Evolutionary conservation across 2,113 vertebrate species (phyloP), one percentile per base, ranked within the genome.

Genomic region (Mungos mungo): DNA sequence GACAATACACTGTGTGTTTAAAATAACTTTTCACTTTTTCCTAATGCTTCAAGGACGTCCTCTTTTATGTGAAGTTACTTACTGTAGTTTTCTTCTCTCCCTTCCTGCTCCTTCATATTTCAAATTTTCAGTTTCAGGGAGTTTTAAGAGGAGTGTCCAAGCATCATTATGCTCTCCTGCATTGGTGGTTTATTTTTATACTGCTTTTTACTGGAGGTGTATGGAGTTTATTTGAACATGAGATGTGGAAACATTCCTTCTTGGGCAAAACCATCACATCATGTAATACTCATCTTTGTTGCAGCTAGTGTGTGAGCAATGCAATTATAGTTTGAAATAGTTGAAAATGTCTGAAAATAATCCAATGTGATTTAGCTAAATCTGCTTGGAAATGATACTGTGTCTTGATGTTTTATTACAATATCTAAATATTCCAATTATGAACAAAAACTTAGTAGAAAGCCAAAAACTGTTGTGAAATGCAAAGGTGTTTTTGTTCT

Each of bases 401-500:
- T 82, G 2, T 3, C 80, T 93, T 95, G 27, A 86, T 96, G 74
- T 90, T 97, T 69, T 91, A 97, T 69, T 86, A 92, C 91, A 96
- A 88, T 98, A 95, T 35, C 95, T 93, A 92, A 94, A 29, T 95
- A 95, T 97, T 97, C 97, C 96, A 95, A 9, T 96, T 97, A 91
- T 96, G 84, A 92, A 94, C 87, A 97, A 52, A 69, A 16, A 47
- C 10, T 1, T 84, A 81, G 96, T 45, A 90, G 80, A 71, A 81
- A 68, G 5, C 33, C 77, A 41, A 85, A 89, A 94, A 92, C 86
- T 25, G 41, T 90, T 74, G 82, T 92, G 83, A 86, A 92, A 87
- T 97, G 6, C 80, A 60, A 97, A 98, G 97, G 95, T 87, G 52
- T 97, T 98, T 98, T 96, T 82, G 79, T 96, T 98, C 87, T 96